phyloP scores from a whole-genome alignment of 2,888 invertebrate genomes.

The Lampropteryx suffumata region DNA sequence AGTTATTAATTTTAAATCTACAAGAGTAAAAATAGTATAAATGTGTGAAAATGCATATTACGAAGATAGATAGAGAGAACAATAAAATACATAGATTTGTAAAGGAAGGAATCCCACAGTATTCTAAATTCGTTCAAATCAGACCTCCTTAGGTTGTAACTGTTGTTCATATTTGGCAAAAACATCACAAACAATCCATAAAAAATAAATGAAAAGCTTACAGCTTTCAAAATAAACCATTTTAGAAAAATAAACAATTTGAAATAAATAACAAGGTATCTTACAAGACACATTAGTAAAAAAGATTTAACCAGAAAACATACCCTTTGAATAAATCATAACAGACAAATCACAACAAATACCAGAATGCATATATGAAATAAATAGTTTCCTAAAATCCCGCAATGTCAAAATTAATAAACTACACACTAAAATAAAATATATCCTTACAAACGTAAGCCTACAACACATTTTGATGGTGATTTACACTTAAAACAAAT shows the following conservation, averaged over 20 bases:
- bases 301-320: slow-evolving; percentile 1
- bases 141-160: slow-evolving; percentile 5
- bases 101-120: slow-evolving; percentile 2
- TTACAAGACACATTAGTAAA: not conserved
- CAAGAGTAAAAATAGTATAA: slow-evolving; percentile 4
- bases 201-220: slow-evolving; percentile 10
- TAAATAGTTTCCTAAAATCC: slow-evolving; percentile 27
- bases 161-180: slow-evolving; percentile 25
- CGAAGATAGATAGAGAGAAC: slow-evolving; percentile 17
- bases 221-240: slow-evolving; percentile 3
- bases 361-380: slow-evolving; percentile 13
- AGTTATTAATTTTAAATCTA: slow-evolving; percentile 10
- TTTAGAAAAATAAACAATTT: slow-evolving; percentile 1
- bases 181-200: slow-evolving; percentile 25
- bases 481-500: slow-evolving; percentile 21
- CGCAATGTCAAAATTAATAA: slow-evolving; percentile 25
- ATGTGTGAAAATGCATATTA: slow-evolving; percentile 25
- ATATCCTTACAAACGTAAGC: slow-evolving; percentile 38
- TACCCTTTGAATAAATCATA: slow-evolving; percentile 5
- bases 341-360: slow-evolving; percentile 34
- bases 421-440: slow-evolving; percentile 37
- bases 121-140: slow-evolving; percentile 27
- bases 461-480: slow-evolving; percentile 46
- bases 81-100: slow-evolving; percentile 7
- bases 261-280: slow-evolving; percentile 2